phyloP scores from a whole-genome alignment of 2,113 vertebrate genomes.

The Coturnix japonica region DNA sequence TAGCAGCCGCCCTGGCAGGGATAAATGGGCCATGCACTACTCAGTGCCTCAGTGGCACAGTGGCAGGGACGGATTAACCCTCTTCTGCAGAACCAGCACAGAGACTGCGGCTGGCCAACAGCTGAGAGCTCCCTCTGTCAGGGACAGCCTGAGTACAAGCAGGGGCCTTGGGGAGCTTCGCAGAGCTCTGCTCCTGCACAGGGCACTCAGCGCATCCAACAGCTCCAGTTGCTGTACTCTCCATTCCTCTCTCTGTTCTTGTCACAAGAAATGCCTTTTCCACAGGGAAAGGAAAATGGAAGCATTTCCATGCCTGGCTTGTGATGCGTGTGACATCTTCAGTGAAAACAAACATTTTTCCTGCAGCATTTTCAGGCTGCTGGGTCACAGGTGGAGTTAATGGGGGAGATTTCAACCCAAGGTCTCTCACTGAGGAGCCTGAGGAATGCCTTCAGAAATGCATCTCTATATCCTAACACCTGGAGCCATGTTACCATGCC shows the following conservation, averaged over 20 bases:
- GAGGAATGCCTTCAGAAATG: neutral
- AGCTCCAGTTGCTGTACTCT: neutral
- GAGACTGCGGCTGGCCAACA: neutral
- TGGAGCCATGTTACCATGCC: neutral
- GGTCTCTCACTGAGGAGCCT: neutral
- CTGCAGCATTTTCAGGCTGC: neutral
- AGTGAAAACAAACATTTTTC: neutral
- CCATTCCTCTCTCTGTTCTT: neutral
- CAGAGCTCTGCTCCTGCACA: neutral
- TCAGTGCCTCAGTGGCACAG: neutral
- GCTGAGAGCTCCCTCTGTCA: neutral
- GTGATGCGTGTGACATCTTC: neutral
- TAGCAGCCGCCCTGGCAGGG: neutral
- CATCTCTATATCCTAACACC: neutral
- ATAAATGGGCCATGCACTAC: constrained; percentile 53
- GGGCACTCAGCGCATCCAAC: neutral
- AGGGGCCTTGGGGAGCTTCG: neutral
- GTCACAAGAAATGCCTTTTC: neutral
- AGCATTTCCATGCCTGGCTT: neutral
- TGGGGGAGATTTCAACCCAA: neutral
- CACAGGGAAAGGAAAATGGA: neutral
- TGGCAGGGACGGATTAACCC: constrained; percentile 59
- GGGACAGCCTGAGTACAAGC: neutral
- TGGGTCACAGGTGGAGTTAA: neutral
- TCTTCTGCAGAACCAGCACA: constrained; percentile 1